A percentile compares a stretch with the other conserved stretches of the same genome.
Conservation (phyloP, 2,797 vertebrate species). For the Sphenodon punctatus region DNA sequence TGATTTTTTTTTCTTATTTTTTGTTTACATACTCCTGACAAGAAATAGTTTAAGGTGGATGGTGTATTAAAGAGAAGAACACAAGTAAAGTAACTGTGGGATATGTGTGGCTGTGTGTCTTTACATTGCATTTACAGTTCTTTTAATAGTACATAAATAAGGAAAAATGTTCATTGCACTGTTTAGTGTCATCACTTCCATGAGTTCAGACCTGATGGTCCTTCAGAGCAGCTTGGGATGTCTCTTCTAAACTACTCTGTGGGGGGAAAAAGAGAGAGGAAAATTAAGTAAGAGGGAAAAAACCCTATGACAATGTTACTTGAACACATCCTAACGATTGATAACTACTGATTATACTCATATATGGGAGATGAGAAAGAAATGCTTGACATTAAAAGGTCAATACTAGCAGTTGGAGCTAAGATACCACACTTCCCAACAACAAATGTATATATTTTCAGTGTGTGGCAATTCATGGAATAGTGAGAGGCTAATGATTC, state of each 20-base stretch:
- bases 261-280: conserved; percentile 57
- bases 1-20: conserved; percentile 70
- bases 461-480: too few relatives aligned
- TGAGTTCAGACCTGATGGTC: conserved; percentile 81
- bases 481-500: too few relatives aligned
- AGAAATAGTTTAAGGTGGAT: conserved; percentile 92
- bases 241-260: conserved; percentile 89
- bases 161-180: conserved; percentile 89
- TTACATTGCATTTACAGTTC: conserved; percentile 99
- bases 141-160: conserved; percentile 87
- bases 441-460: too few relatives aligned
- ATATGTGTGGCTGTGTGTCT: conserved; percentile 95
- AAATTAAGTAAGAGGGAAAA: conserved; percentile 35
- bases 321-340: background rate
- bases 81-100: conserved; percentile 87
- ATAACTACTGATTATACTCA: too few relatives aligned
- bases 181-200: conserved; percentile 82
- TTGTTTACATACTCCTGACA: conserved; percentile 86
- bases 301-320: conserved; percentile 7
- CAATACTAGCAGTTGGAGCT: background rate
- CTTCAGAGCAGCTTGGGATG: conserved; percentile 79
- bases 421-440: background rate
- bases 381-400: background rate
- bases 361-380: too few relatives aligned
- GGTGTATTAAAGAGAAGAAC: conserved; percentile 92